Base-by-base conservation (phyloP, 2,888 invertebrate species). In the Heliconius ethilla region DNA sequence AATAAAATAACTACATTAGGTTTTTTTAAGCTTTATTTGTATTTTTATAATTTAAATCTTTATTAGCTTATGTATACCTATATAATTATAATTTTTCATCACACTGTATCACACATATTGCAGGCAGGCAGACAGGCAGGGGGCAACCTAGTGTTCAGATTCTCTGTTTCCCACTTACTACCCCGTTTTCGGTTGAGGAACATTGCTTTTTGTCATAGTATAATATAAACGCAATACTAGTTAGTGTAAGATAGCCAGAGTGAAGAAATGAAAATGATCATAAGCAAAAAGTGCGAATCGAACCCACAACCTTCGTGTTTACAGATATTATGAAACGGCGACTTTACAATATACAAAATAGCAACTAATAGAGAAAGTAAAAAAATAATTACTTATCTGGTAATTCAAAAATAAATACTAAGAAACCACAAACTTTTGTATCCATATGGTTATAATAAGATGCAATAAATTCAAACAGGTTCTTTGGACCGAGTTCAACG, bases 1-100 rank as follows among this genome's bases (percentile, higher is more conserved):
- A 74, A 74, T 74, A 13, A 74, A 74, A 74, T 45, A 74, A 40
- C 29, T 65, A n/a, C 5, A 40, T 74, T 74, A 74, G 74, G 63
- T 40, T 74, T 74, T 27, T 74, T 62, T 27, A 63, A 27, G 63
- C 63, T n/a, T 15, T 27, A 27, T 63, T 27, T 63, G 25, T 27
- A 25, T 5, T 63, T 63, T 63, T 59, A 51, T 51, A 51, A 10
- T 45, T 45, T 45, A 22, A 55, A 22, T 55, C 6, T 22, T 22
- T 18, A 55, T 22, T 18, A 6, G 55, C 3, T 9, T 55, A 22
- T 55, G 10, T 55, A 55, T 55, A 55, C 9, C 9, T 55, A 22
- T n/a, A n/a, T 59, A 55, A 51, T 51, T 51, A 37, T 37, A 37
- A 37, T 45, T 40, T 40, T 10, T 40, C 22, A 22, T 55, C 55